These are phyloP conservation scores for Athene noctua DNA, from an alignment of 2,113 vertebrate genomes.

Conservation along the genomic window DNA sequence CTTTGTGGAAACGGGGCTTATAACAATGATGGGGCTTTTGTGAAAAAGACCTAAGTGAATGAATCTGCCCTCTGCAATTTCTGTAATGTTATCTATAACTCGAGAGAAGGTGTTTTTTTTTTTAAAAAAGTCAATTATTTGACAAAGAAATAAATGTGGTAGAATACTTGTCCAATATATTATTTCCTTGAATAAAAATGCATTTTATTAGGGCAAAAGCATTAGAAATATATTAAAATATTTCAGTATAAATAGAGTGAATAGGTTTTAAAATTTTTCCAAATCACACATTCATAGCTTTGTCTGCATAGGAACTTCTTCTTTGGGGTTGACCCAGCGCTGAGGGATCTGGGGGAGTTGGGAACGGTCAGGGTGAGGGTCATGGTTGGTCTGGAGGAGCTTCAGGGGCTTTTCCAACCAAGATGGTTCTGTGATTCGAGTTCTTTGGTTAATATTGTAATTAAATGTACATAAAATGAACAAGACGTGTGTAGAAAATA, in stretches of 20 bases:
- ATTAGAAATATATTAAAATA: constrained; percentile 60
- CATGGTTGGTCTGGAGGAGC: too few species aligned
- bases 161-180: constrained; percentile 27
- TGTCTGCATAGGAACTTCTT: constrained; percentile 63
- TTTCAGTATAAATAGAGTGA: constrained; percentile 64
- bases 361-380: too few species aligned
- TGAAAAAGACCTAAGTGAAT: constrained; percentile 6
- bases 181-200: neutral
- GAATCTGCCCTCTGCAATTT: neutral
- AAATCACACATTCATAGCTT: constrained; percentile 13
- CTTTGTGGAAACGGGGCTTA: neutral
- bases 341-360: too few species aligned
- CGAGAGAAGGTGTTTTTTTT: neutral
- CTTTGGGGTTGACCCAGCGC: too few species aligned
- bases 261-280: constrained; percentile 51
- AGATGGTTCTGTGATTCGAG: neutral
- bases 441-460: constrained; percentile 65
- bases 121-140: constrained; percentile 23
- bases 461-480: constrained; percentile 66
- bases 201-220: constrained; percentile 24
- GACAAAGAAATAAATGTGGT: constrained; percentile 43
- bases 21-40: neutral
- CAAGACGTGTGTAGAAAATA: constrained; percentile 37
- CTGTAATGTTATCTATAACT: neutral
- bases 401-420: too few species aligned